These are phyloP conservation scores for Upupa epops DNA, from an alignment of 2,113 vertebrate genomes.

Conservation along the genomic window DNA sequence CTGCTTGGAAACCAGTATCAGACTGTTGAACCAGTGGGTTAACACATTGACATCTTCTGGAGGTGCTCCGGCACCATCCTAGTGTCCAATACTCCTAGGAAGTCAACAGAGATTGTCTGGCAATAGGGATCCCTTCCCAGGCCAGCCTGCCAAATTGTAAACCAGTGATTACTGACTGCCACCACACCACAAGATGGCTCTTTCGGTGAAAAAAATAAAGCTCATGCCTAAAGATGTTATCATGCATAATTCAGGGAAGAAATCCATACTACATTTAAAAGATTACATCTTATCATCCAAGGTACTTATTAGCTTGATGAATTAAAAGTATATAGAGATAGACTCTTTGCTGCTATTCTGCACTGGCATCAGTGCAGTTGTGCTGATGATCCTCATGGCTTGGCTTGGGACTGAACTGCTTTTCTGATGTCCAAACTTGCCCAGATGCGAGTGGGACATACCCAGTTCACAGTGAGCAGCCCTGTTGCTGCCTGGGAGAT, in stretches of 20 bases:
- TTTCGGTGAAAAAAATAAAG: not conserved
- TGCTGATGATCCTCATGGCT: not conserved
- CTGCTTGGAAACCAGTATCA: not conserved
- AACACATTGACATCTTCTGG: not conserved
- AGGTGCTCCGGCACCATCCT: not conserved
- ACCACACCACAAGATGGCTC: not conserved
- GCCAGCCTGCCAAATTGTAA: not conserved
- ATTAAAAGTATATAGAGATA: slow-evolving; percentile 11
- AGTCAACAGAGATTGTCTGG: not conserved
- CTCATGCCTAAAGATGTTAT: slow-evolving; percentile 52
- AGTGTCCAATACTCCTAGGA: not conserved
- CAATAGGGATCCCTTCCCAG: not conserved
- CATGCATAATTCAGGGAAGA: slow-evolving; percentile 62
- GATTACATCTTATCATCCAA: slow-evolving; percentile 66
- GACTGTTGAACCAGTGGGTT: not conserved
- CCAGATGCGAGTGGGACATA: not conserved
- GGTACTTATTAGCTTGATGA: slow-evolving; percentile 63
- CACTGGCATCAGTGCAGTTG: not conserved
- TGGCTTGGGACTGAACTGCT: not conserved
- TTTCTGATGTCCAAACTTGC: not conserved
- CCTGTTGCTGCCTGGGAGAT: not conserved
- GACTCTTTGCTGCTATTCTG: not conserved
- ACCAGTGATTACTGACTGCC: not conserved
- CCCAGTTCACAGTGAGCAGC: rapidly evolving
- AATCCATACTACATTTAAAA: slow-evolving; percentile 72